Evolutionary conservation across 1,140 invertebrate species (phyloP).

Genomic region (Nautilus pompilius): DNA sequence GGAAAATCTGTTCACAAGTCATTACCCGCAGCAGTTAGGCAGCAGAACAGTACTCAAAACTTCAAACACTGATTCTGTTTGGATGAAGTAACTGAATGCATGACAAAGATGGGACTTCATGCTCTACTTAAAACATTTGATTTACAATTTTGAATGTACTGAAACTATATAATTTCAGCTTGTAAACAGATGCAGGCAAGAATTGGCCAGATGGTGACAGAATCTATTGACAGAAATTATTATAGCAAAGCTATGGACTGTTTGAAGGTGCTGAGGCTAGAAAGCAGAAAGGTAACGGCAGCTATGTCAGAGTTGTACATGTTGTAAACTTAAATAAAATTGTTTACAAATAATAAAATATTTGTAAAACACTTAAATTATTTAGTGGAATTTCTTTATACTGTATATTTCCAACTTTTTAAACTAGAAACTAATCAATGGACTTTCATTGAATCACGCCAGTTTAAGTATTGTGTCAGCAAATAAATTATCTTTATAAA

Average conservation of each 20-base stretch:
- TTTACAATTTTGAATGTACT: no score
- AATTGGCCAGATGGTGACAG: conserved; percentile 38
- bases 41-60: no score
- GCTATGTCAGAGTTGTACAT: background rate
- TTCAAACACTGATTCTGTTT: no score
- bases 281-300: conserved; percentile 37
- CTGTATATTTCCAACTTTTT: background rate
- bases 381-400: background rate
- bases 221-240: conserved; percentile 46
- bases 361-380: background rate
- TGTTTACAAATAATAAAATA: background rate
- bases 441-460: no score
- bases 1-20: no score
- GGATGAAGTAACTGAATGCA: no score
- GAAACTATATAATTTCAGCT: conserved; percentile 26
- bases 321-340: background rate
- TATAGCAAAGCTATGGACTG: conserved; percentile 49
- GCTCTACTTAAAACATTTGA: no score
- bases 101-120: no score
- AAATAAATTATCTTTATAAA: no score
- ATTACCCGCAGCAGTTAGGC: no score
- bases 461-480: no score
- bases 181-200: conserved; percentile 47
- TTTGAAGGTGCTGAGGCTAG: conserved; percentile 35
- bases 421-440: background rate